These are phyloP conservation scores for Semnornis frantzii DNA, from an alignment of 2,113 vertebrate species.

Conservation along the genomic window DNA sequence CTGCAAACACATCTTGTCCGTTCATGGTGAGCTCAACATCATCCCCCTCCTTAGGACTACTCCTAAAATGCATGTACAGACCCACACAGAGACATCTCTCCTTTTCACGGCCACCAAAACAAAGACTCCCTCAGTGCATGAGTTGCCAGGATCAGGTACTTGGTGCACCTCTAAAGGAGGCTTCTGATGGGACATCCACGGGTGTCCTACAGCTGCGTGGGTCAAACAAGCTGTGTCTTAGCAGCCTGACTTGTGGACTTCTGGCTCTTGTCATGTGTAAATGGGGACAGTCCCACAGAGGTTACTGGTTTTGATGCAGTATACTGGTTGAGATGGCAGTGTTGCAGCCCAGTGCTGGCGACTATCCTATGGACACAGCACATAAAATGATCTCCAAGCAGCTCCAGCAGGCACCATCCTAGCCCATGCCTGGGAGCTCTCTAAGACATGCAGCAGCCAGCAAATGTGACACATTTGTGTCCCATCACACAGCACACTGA, in stretches of 20 bases:
- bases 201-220: not conserved
- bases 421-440: not conserved
- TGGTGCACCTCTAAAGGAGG: not conserved
- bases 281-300: not conserved
- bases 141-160: not conserved
- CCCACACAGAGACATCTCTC: not conserved
- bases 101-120: not conserved
- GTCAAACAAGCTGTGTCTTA: not conserved
- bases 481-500: constrained; percentile 19
- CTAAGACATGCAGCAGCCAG: constrained; percentile 15
- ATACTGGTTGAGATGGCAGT: not conserved
- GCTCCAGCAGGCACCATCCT: not conserved
- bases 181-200: not conserved
- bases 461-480: constrained; percentile 21
- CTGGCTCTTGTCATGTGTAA: not conserved
- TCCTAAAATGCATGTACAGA: not conserved
- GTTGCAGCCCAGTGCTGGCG: not conserved
- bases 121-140: not conserved
- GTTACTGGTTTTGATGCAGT: not conserved
- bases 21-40: too few relatives aligned
- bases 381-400: not conserved
- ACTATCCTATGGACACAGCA: not conserved
- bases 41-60: too few relatives aligned
- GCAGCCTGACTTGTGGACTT: not conserved
- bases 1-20: too few relatives aligned